phyloP scores from a whole-genome alignment of 1,140 invertebrate species.

The Saccostrea glomerata region DNA sequence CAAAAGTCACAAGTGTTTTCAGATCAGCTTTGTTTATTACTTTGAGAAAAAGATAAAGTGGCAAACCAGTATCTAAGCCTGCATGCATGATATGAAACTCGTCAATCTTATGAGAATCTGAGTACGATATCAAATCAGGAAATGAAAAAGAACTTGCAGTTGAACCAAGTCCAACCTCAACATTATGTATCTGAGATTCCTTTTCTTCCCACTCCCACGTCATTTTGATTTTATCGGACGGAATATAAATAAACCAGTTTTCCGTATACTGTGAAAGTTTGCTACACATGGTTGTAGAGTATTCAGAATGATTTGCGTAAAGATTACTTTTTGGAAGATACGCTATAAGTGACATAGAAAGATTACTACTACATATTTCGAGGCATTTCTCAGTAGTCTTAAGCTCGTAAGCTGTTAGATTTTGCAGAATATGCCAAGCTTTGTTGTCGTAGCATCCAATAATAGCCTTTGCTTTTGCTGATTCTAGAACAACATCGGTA shows the following conservation, averaged over 20 bases:
- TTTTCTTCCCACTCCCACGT: constrained; percentile 48
- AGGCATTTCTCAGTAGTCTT: background rate
- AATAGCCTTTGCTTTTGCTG: constrained; percentile 37
- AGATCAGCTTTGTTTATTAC: constrained; percentile 61
- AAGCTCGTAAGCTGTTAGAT: constrained; percentile 33
- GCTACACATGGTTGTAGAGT: background rate
- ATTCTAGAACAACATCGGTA: constrained; percentile 48
- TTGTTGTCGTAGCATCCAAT: constrained; percentile 46
- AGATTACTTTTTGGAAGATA: constrained; percentile 12
- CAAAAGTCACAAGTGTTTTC: constrained; percentile 44
- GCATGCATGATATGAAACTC: constrained; percentile 47
- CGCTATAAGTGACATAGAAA: background rate
- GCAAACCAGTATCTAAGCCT: constrained; percentile 53
- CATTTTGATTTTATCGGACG: constrained; percentile 50
- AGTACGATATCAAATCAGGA: constrained; percentile 49
- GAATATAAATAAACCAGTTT: constrained; percentile 53
- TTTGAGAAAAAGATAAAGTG: constrained; percentile 60
- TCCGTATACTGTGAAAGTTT: background rate
- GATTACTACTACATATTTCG: constrained; percentile 7
- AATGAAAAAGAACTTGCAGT: background rate
- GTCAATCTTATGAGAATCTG: constrained; percentile 40
- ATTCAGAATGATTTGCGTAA: background rate
- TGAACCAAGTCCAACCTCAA: constrained; percentile 49
- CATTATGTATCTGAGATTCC: constrained; percentile 55
- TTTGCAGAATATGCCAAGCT: constrained; percentile 41